A percentile compares a stretch with the other conserved stretches of the same genome.
phyloP scores from a whole-genome alignment of 2,797 vertebrate genomes.

The Arnoldichthys spilopterus region DNA sequence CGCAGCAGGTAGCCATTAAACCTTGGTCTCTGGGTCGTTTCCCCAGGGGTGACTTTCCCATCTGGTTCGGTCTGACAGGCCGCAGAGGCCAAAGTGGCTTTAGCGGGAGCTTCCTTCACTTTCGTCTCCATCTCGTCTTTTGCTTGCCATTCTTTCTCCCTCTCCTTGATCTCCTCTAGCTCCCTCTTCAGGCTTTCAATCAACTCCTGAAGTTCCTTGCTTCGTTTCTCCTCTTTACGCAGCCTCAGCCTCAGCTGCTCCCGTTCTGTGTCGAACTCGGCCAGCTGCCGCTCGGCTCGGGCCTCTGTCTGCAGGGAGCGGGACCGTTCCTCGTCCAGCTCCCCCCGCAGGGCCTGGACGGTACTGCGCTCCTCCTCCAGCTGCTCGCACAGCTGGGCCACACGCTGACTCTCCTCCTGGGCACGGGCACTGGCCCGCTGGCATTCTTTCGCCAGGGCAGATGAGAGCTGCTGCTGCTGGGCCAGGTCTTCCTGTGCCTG shows the following conservation, averaged over 20 bases:
- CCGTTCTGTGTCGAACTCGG: conserved; percentile 87
- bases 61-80: conserved; percentile 84
- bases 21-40: conserved; percentile 64
- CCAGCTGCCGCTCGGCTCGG: conserved; percentile 85
- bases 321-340: conserved; percentile 82
- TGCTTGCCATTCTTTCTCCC: conserved; percentile 52
- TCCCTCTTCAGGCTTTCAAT: conserved; percentile 79
- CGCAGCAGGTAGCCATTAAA: conserved; percentile 71
- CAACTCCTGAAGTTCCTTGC: conserved; percentile 84
- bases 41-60: conserved; percentile 63
- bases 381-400: conserved; percentile 79
- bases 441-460: conserved; percentile 88
- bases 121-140: conserved; percentile 45
- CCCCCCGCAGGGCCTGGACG: conserved; percentile 79
- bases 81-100: conserved; percentile 62
- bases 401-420: conserved; percentile 88
- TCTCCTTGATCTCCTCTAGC: conserved; percentile 65
- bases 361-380: conserved; percentile 86
- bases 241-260: conserved; percentile 87
- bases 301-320: conserved; percentile 84
- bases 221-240: conserved; percentile 87
- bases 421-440: conserved; percentile 90
- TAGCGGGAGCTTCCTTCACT: conserved; percentile 56
- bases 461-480: conserved; percentile 91
- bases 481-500: conserved; percentile 89